Conservation (phyloP, 2,797 vertebrate species). For the Peromyscus aztecus region DNA sequence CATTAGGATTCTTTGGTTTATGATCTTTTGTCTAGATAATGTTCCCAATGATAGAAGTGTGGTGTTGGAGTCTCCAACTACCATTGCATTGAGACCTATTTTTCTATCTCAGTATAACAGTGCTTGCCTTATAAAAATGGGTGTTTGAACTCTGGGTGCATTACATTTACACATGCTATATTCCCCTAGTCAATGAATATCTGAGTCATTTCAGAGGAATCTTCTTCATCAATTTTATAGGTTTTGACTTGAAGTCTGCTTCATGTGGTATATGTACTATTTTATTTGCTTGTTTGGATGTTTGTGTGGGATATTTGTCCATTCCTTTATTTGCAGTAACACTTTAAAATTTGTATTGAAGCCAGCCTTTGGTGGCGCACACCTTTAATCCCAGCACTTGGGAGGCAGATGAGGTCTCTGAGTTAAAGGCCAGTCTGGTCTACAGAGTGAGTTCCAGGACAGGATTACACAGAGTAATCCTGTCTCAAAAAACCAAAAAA, state of each 20-base stretch:
- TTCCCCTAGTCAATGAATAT: background rate
- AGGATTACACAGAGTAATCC: no score
- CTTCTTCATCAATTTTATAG: background rate
- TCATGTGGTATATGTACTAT: background rate
- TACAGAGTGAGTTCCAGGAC: no score
- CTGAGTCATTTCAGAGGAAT: background rate
- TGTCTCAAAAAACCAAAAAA: no score
- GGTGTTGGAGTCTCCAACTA: background rate
- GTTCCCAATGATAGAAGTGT: background rate
- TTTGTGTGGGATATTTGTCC: background rate
- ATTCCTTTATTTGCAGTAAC: background rate
- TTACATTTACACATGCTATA: background rate
- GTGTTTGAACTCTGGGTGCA: background rate
- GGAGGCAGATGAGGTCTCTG: no score
- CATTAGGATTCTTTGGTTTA: background rate
- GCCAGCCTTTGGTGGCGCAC: background rate
- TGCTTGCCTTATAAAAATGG: background rate
- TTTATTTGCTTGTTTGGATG: no score
- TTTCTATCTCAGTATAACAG: background rate
- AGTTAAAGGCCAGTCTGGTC: no score
- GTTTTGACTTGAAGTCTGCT: background rate
- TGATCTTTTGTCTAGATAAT: background rate
- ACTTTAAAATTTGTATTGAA: background rate
- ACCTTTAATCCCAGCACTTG: background rate
- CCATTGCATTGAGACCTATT: background rate